phyloP scores from a whole-genome alignment of 64 coral and sea anemone genomes.

The Trachythela sp. region DNA sequence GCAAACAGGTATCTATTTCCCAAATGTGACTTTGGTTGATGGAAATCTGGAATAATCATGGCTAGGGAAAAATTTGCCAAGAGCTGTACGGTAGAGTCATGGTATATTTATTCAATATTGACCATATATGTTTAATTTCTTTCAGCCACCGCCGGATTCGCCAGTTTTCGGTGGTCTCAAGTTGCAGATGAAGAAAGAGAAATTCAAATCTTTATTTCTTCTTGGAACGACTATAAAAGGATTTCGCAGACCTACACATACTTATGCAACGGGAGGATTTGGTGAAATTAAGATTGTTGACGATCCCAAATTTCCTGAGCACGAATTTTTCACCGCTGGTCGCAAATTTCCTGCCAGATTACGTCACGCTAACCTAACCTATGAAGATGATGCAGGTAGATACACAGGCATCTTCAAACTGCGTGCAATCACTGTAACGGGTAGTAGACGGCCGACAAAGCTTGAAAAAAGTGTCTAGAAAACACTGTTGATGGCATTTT shows the following conservation, averaged over 20 bases:
- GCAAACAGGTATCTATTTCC: no score
- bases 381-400: conserved; percentile 53
- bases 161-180: conserved; percentile 57
- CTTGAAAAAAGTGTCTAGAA: no score
- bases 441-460: no score
- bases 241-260: conserved; percentile 48
- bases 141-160: conserved; percentile 51
- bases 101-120: no score
- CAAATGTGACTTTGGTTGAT: no score
- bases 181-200: conserved; percentile 45
- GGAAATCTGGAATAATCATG: no score
- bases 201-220: conserved; percentile 53
- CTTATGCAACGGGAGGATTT: conserved; percentile 48
- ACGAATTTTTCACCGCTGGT: conserved; percentile 57
- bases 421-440: no score
- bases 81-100: no score
- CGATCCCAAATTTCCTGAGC: conserved; percentile 56
- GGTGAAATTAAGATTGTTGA: conserved; percentile 53
- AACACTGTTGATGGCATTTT: no score
- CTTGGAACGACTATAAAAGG: conserved; percentile 20
- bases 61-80: no score
- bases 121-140: neutral
- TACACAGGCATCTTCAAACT: no score
- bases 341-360: conserved; percentile 56
- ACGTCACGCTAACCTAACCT: conserved; percentile 56